Conservation (phyloP, 2,113 vertebrate species). For the Chionomys nivalis region DNA sequence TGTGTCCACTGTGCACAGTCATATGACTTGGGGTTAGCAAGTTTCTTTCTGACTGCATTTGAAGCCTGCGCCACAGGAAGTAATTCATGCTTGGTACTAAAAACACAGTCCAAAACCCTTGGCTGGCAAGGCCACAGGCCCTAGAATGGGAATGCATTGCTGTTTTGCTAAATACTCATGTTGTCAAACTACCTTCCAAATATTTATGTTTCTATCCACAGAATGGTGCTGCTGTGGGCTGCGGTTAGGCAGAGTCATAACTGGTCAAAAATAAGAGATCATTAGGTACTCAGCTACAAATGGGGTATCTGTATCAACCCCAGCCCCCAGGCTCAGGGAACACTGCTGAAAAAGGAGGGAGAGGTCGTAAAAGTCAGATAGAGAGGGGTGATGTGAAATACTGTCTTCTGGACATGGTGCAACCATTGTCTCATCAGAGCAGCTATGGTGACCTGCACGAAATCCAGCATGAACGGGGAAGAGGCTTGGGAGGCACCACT, state of each 20-base stretch:
- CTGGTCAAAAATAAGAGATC: neutral
- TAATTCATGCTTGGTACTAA: neutral
- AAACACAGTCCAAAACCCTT: neutral
- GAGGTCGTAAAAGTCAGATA: neutral
- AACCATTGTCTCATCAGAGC: too few relatives aligned
- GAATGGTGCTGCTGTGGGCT: neutral
- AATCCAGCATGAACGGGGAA: neutral
- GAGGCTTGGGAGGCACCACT: neutral
- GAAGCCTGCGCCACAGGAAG: neutral
- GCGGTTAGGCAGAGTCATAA: neutral
- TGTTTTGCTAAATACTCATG: neutral
- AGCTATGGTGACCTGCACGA: neutral
- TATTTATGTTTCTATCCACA: neutral
- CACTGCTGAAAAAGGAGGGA: neutral
- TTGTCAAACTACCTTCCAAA: neutral
- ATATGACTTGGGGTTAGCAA: neutral
- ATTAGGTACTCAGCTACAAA: neutral
- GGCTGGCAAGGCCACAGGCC: neutral
- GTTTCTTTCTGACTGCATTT: neutral
- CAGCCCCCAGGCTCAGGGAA: neutral
- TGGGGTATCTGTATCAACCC: neutral
- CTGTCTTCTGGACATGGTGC: neutral
- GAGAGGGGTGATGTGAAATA: neutral
- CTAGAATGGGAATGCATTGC: neutral
- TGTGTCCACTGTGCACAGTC: neutral